phyloP scores from a whole-genome alignment of 2,888 invertebrate species.

The Beris chalybata region DNA sequence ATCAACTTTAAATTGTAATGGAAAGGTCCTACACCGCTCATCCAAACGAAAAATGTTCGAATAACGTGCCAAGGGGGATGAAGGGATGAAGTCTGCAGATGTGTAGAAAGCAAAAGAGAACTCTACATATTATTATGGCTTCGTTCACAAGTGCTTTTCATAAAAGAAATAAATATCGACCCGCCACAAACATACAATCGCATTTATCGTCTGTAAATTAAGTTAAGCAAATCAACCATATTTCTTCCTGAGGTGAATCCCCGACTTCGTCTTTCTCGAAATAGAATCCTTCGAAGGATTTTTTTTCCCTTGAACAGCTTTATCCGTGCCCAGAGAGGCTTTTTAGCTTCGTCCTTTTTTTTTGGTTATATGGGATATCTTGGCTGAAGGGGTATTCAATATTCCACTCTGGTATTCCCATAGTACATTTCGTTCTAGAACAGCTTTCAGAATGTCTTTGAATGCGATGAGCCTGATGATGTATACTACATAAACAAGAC shows the following conservation, averaged over 20 bases:
- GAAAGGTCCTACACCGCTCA: conserved; percentile 32
- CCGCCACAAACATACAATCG: conserved; percentile 39
- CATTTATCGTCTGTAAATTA: conserved; percentile 42
- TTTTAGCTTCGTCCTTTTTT: conserved; percentile 23
- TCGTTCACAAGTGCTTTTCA: conserved; percentile 36
- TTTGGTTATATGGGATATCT: conserved; percentile 26
- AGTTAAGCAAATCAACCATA: conserved; percentile 42
- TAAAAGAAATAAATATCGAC: conserved; percentile 40
- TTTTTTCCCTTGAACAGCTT: conserved; percentile 12
- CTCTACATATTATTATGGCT: background rate
- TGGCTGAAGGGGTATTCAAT: conserved; percentile 35
- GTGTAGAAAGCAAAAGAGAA: background rate
- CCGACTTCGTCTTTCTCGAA: conserved; percentile 12
- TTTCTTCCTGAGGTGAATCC: conserved; percentile 31
- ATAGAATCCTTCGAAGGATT: conserved; percentile 9
- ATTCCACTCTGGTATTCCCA: conserved; percentile 34
- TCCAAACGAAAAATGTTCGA: conserved; percentile 21
- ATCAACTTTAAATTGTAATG: conserved; percentile 33
- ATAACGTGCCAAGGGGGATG: conserved; percentile 5
- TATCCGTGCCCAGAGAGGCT: conserved; percentile 19
- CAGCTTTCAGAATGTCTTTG: conserved; percentile 20
- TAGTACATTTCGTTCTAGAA: conserved; percentile 6
- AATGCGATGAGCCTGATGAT: conserved; percentile 26
- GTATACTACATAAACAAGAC: conserved; percentile 25
- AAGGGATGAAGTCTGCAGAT: background rate